Base-by-base conservation (phyloP, 2,888 invertebrate genomes). In the Exocentrus adspersus region DNA sequence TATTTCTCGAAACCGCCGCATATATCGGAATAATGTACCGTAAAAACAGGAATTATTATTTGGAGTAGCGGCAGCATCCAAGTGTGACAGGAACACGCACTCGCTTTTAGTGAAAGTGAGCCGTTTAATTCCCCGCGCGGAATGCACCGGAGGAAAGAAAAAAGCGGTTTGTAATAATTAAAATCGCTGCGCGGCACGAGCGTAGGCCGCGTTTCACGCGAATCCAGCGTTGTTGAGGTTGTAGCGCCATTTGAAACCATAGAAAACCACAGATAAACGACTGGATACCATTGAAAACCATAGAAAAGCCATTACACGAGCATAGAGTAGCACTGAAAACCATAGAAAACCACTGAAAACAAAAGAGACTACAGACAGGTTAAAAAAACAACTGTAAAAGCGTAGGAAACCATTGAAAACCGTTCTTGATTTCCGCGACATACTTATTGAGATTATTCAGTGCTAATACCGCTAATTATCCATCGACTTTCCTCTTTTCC, bases 41-140 rank as follows among this genome's bases (percentile, higher is more conserved):
- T 48, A 14, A 16, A 24, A 28, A 20, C 48, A 21, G 24, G 20
- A 53, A 6, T 37, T 16, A 54, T 54, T 54, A 54, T 43, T 54
- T 43, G 7, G 54, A 21, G 12, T n/a, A 54, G 54, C 43, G 6
- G 17, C 37, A 37, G 17, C 37, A 37, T 37, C 37, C 37, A 37
- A 14, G 54, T 54, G 54, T 54, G 17, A 43, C 54, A 17, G 43
- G 24, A 21, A 28, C 54, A 54, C 43, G 43, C 28, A 54, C 43
- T 24, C 21, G 17, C 43, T 54, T 43, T 54, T 41, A 54, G 54
- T 54, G 54, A 54, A 54, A 54, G 54, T 54, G 37, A 54, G 43
- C 42, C 54, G 43, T 43, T 54, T 54, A 37, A 24, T 16, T 43
- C 17, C 43, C 28, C n/a, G 20, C 17, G 9, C 28, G 17, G 43